A percentile compares a stretch with the other conserved stretches of the same genome.
Evolutionary conservation across 2,113 vertebrate genomes (phyloP).

Genomic region (Myotis lucifugus): DNA sequence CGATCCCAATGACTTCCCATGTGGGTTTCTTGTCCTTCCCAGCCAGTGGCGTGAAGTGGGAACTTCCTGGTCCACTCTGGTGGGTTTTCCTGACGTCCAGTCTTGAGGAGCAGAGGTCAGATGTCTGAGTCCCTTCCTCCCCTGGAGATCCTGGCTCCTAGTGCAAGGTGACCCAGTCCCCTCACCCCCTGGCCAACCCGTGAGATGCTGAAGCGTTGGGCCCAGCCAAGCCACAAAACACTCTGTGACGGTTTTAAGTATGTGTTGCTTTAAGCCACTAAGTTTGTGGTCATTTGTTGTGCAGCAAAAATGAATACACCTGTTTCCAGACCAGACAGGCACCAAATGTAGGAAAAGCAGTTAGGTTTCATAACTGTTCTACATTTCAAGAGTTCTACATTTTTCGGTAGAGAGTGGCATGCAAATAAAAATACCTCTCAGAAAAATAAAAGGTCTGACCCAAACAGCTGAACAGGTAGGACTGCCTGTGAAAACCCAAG

Average conservation of each 20-base stretch:
- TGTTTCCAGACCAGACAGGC: background rate
- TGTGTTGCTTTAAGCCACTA: background rate
- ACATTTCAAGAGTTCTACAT: background rate
- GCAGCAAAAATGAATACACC: background rate
- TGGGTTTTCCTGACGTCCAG: background rate
- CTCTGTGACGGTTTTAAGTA: background rate
- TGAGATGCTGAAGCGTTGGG: fast-evolving
- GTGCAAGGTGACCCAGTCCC: too few relatives aligned
- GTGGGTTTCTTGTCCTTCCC: background rate
- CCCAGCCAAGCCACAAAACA: background rate
- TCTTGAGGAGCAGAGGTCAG: background rate
- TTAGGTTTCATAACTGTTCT: background rate
- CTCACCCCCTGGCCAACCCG: background rate
- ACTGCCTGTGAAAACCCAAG: background rate
- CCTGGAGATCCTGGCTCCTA: too few relatives aligned
- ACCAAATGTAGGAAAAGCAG: too few relatives aligned
- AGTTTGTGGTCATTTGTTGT: background rate
- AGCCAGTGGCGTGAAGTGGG: background rate
- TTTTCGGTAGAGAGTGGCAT: background rate
- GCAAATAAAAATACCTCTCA: background rate
- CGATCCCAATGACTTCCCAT: fast-evolving
- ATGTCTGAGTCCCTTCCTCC: background rate
- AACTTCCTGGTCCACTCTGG: background rate
- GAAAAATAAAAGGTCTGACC: background rate
- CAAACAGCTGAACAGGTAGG: background rate